These are phyloP conservation scores for Palythoa heliodiscus DNA, from an alignment of 92 coral and sea anemone genomes.

Conservation along the genomic window DNA sequence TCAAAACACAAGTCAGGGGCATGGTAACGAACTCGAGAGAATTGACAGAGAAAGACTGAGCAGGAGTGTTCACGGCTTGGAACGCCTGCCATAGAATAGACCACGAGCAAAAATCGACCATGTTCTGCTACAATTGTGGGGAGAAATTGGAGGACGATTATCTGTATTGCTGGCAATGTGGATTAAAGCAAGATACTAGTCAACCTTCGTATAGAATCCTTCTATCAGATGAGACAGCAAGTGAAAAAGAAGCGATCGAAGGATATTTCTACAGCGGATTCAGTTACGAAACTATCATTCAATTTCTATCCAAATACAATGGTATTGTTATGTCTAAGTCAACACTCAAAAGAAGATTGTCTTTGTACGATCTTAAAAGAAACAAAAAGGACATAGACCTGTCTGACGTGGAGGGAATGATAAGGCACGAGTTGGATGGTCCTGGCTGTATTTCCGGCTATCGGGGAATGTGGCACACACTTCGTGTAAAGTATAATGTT, in stretches of 20 bases:
- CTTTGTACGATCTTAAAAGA: conserved; percentile 28
- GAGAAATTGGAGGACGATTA: conserved; percentile 15
- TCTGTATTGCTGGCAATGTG: conserved; percentile 38
- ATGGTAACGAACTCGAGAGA: too few relatives aligned
- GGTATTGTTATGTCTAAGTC: conserved; percentile 46
- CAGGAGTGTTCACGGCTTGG: too few relatives aligned
- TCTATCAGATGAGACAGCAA: conserved; percentile 8
- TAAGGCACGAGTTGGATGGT: conserved; percentile 52
- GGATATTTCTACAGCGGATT: conserved; percentile 58
- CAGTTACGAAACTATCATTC: conserved; percentile 44
- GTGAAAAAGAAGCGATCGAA: conserved; percentile 52
- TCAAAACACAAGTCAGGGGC: too few relatives aligned
- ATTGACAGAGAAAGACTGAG: too few relatives aligned
- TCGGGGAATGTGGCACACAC: conserved; percentile 60
- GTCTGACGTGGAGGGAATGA: conserved; percentile 46
- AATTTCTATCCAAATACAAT: conserved; percentile 53
- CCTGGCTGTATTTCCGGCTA: conserved; percentile 53
- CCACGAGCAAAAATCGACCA: too few relatives aligned
- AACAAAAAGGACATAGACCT: conserved; percentile 21
- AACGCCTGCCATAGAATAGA: too few relatives aligned
- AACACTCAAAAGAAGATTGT: conserved; percentile 46
- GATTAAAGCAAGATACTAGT: conserved; percentile 11
- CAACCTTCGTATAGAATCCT: conserved; percentile 37
- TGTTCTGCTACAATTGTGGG: conserved; percentile 36
- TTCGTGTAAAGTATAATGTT: conserved; percentile 53